A percentile compares a stretch with the other conserved stretches of the same genome.
phyloP scores from a whole-genome alignment of 2,797 vertebrate genomes.

The Delichon dasypus region DNA sequence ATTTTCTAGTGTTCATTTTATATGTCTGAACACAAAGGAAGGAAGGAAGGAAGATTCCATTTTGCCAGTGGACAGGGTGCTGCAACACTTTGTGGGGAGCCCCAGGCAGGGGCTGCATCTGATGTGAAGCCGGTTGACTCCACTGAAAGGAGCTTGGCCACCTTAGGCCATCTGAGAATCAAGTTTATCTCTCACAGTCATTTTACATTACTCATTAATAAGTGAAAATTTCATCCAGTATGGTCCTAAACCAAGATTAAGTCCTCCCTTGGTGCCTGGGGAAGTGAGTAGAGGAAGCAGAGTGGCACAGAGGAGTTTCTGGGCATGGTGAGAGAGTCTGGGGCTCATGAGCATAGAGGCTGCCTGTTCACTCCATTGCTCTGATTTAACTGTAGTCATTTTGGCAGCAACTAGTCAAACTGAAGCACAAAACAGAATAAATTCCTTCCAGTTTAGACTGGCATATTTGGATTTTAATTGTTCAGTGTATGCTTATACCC shows the following conservation, averaged over 20 bases:
- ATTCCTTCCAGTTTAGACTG: background rate
- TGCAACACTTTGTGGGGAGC: background rate
- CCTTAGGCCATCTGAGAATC: background rate
- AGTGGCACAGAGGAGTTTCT: rapidly evolving
- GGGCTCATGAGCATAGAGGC: rapidly evolving
- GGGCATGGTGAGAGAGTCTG: rapidly evolving
- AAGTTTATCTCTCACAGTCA: background rate
- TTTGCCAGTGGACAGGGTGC: background rate
- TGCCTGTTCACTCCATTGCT: background rate
- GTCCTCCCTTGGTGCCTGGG: background rate
- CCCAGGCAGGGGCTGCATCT: background rate
- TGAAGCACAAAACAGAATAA: background rate
- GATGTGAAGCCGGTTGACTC: background rate
- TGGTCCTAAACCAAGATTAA: background rate
- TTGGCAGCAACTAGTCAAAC: background rate
- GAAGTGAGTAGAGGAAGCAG: background rate
- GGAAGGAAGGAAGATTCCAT: background rate
- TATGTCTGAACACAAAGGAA: background rate
- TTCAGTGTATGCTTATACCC: background rate
- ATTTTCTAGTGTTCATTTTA: background rate
- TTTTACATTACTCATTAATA: background rate
- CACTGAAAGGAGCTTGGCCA: background rate
- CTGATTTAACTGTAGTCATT: background rate
- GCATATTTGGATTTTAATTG: background rate
- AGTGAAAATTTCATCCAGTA: background rate